Evolutionary conservation across 2,797 vertebrate genomes (phyloP).

Genomic region (Catamblyrhynchus diadema): DNA sequence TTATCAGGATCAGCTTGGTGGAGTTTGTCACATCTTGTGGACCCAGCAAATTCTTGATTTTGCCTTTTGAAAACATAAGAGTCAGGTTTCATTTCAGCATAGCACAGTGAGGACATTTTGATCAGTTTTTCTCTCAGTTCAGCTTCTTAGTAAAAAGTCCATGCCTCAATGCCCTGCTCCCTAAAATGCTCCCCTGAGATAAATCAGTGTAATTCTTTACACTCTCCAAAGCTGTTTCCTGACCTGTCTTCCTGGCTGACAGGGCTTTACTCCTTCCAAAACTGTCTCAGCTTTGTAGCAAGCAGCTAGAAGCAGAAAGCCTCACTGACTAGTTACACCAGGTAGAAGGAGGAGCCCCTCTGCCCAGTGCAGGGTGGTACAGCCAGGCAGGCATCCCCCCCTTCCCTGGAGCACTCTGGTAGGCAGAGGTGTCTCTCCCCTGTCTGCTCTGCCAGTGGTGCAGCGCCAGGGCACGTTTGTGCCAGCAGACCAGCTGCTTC

Average conservation of each 20-base stretch:
- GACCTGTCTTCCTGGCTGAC: not conserved
- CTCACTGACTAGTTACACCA: not conserved
- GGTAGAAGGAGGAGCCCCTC: not conserved
- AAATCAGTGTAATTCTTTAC: not conserved
- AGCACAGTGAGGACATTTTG: not conserved
- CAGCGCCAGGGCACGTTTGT: rapidly evolving
- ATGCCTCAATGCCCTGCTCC: not conserved
- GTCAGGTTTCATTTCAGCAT: not conserved
- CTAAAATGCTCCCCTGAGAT: not conserved
- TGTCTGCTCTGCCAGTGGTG: not conserved
- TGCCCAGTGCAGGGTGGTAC: not conserved
- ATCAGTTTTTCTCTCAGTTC: not conserved
- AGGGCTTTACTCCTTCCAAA: not conserved
- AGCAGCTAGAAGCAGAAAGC: not conserved
- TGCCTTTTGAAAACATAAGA: constrained; percentile 72
- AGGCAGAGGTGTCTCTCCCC: not conserved
- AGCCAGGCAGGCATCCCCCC: not conserved
- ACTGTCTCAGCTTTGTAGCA: not conserved
- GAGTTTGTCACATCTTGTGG: not conserved
- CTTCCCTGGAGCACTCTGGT: not conserved
- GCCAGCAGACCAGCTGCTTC: not conserved
- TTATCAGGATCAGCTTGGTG: constrained; percentile 83
- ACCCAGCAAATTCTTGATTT: constrained; percentile 85
- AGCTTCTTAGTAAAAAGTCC: not conserved
- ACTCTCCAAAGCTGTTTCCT: not conserved